Conservation (phyloP, 2,888 invertebrate genomes). For the Tanytarsus gracilentus region DNA sequence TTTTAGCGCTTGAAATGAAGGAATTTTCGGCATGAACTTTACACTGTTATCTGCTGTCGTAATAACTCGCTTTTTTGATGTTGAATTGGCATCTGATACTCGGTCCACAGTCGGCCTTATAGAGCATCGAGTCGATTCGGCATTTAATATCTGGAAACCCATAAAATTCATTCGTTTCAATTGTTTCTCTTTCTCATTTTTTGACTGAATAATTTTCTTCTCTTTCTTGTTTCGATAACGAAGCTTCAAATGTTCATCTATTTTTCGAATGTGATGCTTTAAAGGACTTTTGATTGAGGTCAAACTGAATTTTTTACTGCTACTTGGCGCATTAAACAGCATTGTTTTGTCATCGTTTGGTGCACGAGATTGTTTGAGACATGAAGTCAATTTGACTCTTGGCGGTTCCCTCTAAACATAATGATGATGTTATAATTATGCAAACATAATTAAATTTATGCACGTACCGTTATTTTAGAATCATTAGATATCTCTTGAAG, state of each 20-base stretch:
- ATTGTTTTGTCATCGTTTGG: conserved; percentile 10
- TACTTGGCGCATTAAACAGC: conserved; percentile 5
- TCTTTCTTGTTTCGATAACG: neutral
- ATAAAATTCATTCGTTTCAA: conserved; percentile 13
- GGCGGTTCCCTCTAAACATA: conserved; percentile 1
- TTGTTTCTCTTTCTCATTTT: neutral
- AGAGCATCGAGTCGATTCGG: neutral
- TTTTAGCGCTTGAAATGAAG: neutral
- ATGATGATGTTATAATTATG: neutral
- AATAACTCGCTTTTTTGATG: neutral
- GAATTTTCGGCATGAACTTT: conserved; percentile 10
- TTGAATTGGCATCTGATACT: neutral
- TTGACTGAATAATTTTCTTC: neutral
- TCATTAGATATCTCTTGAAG: conserved; percentile 7
- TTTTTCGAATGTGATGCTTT: neutral
- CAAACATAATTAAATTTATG: neutral
- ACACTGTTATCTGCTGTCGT: neutral
- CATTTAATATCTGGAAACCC: neutral
- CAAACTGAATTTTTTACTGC: neutral
- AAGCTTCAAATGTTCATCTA: conserved; percentile 6
- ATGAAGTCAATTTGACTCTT: conserved; percentile 8
- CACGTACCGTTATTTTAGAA: conserved; percentile 3
- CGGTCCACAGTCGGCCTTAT: neutral
- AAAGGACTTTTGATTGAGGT: conserved; percentile 4
- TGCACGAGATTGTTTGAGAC: neutral